Conservation (phyloP, 2,888 invertebrate species). For the Ophioninae sp. region DNA sequence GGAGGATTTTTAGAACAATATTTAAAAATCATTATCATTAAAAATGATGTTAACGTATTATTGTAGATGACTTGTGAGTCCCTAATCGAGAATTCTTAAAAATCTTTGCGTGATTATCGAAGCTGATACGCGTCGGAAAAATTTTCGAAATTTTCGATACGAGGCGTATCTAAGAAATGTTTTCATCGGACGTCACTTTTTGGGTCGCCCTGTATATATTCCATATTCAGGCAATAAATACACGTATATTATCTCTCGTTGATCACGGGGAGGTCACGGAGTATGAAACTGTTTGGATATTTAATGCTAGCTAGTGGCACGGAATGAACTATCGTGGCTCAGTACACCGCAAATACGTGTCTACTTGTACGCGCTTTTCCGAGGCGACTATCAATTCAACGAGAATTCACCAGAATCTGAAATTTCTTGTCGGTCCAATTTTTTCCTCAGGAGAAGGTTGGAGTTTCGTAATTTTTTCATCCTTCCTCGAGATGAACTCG, state of each 20-base stretch:
- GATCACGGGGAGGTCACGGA: conserved; percentile 36
- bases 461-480: no score
- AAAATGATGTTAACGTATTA: no score
- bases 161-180: neutral
- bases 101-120: no score
- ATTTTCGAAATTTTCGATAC: no score
- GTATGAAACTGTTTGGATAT: conserved; percentile 69
- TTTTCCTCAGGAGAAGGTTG: neutral
- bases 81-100: no score
- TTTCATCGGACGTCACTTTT: neutral
- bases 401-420: conserved; percentile 39
- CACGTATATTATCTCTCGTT: conserved; percentile 21
- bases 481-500: no score
- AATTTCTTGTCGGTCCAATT: conserved; percentile 38
- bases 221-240: neutral
- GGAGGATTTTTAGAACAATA: no score
- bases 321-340: conserved; percentile 54
- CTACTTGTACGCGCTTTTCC: conserved; percentile 8
- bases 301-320: conserved; percentile 52
- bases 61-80: no score
- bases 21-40: no score
- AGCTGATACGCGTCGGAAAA: no score
- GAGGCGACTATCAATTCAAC: conserved; percentile 7
- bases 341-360: conserved; percentile 31
- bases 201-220: neutral